These are phyloP conservation scores for Oxycera nigricornis DNA, from an alignment of 2,888 invertebrate species.

Conservation along the genomic window DNA sequence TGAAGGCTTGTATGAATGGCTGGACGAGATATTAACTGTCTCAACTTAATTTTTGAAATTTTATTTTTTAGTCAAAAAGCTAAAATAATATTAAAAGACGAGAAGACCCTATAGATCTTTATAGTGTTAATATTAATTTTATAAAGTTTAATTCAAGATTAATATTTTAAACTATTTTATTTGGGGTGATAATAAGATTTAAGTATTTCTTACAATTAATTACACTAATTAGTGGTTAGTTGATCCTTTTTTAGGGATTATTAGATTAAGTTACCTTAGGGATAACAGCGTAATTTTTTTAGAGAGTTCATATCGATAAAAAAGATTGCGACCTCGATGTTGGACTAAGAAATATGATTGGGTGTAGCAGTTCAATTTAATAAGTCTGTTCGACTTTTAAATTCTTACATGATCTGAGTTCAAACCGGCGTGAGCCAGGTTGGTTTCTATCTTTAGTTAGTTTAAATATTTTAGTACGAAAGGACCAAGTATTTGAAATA, in stretches of 20 bases:
- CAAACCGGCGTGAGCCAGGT: constrained; percentile 33
- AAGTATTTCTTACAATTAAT: constrained; percentile 65
- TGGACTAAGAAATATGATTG: background rate
- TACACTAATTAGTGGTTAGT: constrained; percentile 61
- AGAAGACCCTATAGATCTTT: constrained; percentile 83
- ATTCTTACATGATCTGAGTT: constrained; percentile 59
- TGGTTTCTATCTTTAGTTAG: constrained; percentile 44
- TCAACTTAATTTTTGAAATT: constrained; percentile 65
- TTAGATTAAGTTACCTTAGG: constrained; percentile 79
- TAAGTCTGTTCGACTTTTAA: constrained; percentile 83
- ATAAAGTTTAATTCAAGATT: constrained; percentile 58
- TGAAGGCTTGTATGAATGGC: constrained; percentile 80
- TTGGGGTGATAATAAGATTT: constrained; percentile 73
- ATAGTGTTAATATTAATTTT: constrained; percentile 59
- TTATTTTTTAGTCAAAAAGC: constrained; percentile 71
- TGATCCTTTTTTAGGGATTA: constrained; percentile 70
- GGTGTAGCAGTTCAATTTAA: constrained; percentile 37
- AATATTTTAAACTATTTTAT: constrained; percentile 64
- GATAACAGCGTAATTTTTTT: constrained; percentile 85
- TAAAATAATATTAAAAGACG: constrained; percentile 73
- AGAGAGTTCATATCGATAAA: constrained; percentile 75
- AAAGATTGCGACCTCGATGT: constrained; percentile 19
- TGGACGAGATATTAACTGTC: constrained; percentile 72
- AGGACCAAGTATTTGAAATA: constrained; percentile 71
- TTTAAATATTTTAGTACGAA: constrained; percentile 77